Percentiles rank a stretch among this genome's conserved stretches.
These are phyloP conservation scores for Arizona elegans DNA, from an alignment of 2,113 vertebrate genomes.

Conservation along the genomic window DNA sequence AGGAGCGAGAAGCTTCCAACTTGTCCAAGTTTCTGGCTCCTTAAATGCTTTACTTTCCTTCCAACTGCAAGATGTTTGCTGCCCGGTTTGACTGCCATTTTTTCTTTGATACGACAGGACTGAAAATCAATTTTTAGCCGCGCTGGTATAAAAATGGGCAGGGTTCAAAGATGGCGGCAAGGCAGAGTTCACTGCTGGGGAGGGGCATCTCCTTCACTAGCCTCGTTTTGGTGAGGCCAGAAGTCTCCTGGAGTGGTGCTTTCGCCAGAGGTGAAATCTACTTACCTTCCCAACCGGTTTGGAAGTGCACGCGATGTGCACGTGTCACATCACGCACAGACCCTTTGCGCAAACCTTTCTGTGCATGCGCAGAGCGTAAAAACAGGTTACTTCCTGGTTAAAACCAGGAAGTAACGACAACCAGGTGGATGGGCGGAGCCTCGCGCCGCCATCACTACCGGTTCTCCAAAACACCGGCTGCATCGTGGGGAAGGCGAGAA, in stretches of 20 bases:
- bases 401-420: no score
- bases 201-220: neutral
- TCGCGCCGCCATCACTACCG: no score
- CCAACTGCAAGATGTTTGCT: slow-evolving; percentile 28
- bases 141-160: neutral
- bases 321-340: no score
- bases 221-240: neutral
- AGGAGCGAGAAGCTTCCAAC: slow-evolving; percentile 14
- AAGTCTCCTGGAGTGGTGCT: neutral
- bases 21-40: neutral
- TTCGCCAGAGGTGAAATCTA: neutral
- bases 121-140: neutral
- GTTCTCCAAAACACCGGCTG: no score
- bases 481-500: no score
- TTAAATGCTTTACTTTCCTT: slow-evolving; percentile 47
- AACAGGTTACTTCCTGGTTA: no score
- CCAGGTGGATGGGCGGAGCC: no score
- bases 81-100: neutral
- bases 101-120: slow-evolving; percentile 16
- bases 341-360: no score
- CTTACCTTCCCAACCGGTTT: no score
- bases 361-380: no score
- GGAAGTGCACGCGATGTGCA: no score
- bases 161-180: neutral
- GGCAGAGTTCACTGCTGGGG: neutral